Conservation (phyloP, 2,113 vertebrate species). For the Symphodus melops region DNA sequence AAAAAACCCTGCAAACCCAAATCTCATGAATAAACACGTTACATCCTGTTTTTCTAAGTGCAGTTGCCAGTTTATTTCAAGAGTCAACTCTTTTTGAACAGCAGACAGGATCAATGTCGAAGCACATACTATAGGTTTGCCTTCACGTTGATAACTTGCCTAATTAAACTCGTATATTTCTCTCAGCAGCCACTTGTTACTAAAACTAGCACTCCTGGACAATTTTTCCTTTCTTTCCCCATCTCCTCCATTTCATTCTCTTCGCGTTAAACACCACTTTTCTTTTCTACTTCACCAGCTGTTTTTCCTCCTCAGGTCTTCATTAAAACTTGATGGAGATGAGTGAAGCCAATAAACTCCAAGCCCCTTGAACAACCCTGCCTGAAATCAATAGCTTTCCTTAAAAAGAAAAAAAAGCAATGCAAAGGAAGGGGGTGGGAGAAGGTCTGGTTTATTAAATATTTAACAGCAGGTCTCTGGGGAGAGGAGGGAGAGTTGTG, state of each 20-base stretch:
- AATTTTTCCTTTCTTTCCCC: neutral
- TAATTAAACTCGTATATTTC: neutral
- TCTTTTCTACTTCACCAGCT: conserved; percentile 32
- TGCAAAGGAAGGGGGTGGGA: conserved; percentile 22
- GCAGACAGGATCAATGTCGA: neutral
- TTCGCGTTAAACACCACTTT: neutral
- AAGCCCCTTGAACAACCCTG: conserved; percentile 64
- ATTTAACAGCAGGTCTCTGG: conserved; percentile 75
- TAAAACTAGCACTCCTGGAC: neutral
- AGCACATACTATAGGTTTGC: neutral
- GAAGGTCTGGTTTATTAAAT: conserved; percentile 76
- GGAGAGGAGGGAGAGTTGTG: conserved; percentile 54
- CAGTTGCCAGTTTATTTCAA: neutral
- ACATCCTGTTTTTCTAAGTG: neutral
- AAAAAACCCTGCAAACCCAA: too few relatives aligned
- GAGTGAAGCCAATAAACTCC: conserved; percentile 81
- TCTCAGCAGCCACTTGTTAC: neutral
- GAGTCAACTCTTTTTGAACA: neutral
- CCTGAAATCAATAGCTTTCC: conserved; percentile 81
- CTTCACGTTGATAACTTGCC: neutral
- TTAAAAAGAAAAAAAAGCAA: conserved; percentile 27
- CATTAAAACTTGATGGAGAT: conserved; percentile 83
- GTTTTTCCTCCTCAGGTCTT: conserved; percentile 60
- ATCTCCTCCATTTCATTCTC: neutral
- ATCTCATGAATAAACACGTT: too few relatives aligned